Conservation (phyloP, 2,113 vertebrate genomes). For the Panthera tigris region DNA sequence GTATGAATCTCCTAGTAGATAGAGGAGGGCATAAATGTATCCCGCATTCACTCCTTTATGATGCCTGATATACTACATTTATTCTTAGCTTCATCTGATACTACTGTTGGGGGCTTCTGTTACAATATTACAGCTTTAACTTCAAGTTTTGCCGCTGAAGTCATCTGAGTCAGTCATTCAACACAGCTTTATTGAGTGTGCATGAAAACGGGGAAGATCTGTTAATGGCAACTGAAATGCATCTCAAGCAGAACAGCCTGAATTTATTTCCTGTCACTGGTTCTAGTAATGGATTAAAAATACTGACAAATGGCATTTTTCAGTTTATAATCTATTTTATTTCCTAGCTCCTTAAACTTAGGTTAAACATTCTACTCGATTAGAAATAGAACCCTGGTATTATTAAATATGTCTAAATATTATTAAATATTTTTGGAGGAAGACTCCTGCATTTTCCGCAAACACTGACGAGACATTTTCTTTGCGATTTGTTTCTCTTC, state of each 20-base stretch:
- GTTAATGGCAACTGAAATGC: constrained; percentile 48
- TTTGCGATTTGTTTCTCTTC: neutral
- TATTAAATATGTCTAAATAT: constrained; percentile 51
- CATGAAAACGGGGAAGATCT: constrained; percentile 54
- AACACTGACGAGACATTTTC: neutral
- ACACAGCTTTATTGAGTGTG: constrained; percentile 45
- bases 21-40: constrained; percentile 58
- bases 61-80: constrained; percentile 25
- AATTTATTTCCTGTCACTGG: constrained; percentile 36
- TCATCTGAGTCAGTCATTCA: constrained; percentile 55
- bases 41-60: neutral
- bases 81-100: constrained; percentile 42
- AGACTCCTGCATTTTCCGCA: constrained; percentile 28
- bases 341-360: constrained; percentile 62
- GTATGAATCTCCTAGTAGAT: constrained; percentile 48
- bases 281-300: constrained; percentile 64
- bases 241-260: constrained; percentile 50
- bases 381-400: constrained; percentile 66
- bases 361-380: constrained; percentile 68
- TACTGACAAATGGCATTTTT: constrained; percentile 63
- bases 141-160: constrained; percentile 46
- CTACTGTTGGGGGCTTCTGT: constrained; percentile 11
- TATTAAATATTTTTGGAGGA: neutral
- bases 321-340: constrained; percentile 65
- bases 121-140: constrained; percentile 64